Conservation (phyloP, 1,140 invertebrate species). For the Notospermus geniculatus region DNA sequence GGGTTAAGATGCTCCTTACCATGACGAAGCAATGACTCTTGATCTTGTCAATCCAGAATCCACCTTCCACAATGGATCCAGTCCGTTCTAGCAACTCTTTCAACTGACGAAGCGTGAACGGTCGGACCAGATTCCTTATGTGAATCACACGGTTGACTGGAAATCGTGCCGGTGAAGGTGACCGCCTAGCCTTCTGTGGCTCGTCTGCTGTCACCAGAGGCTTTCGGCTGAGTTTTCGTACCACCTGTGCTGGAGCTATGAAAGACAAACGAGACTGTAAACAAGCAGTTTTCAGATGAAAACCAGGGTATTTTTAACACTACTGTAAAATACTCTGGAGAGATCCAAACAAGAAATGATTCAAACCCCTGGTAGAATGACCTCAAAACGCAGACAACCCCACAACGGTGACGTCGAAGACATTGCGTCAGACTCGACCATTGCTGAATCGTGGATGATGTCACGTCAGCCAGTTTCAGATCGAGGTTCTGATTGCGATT, state of each 20-base stretch:
- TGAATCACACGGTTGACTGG: conserved; percentile 76
- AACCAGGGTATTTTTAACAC: too few species aligned
- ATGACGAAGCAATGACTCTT: conserved; percentile 93
- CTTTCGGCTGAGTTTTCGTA: conserved; percentile 51
- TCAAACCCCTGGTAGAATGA: too few species aligned
- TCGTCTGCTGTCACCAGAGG: conserved; percentile 54
- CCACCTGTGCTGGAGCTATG: conserved; percentile 20
- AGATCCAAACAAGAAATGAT: too few species aligned
- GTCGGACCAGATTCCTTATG: conserved; percentile 88
- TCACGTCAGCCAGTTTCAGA: too few species aligned
- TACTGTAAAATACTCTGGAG: too few species aligned
- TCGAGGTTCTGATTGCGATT: too few species aligned
- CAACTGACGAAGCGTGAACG: conserved; percentile 88
- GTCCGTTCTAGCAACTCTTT: conserved; percentile 86
- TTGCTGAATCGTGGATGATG: too few species aligned
- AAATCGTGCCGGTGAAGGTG: conserved; percentile 69
- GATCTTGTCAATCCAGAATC: conserved; percentile 95
- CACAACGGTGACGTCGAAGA: too few species aligned
- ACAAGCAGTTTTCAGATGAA: too few species aligned
- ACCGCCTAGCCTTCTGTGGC: conserved; percentile 30
- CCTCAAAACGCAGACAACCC: too few species aligned
- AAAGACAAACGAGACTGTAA: not conserved
- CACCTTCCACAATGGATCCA: conserved; percentile 80
- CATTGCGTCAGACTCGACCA: too few species aligned
- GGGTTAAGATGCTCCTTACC: conserved; percentile 55